Base-by-base conservation (phyloP, 2,888 invertebrate genomes). In the Callyntrura guangdongensis region DNA sequence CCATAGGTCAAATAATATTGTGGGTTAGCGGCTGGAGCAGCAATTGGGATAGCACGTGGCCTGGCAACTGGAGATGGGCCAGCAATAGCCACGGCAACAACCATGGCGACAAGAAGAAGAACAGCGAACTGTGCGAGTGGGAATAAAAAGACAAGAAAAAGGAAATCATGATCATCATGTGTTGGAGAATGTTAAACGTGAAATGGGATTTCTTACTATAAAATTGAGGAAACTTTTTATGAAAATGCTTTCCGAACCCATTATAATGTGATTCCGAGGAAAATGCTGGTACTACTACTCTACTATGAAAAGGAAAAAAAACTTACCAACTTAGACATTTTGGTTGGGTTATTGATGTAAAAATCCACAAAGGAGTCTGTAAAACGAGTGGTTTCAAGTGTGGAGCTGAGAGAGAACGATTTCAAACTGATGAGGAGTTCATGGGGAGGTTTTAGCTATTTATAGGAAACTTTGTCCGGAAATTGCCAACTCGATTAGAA, bases 311-410 rank as follows among this genome's bases (percentile, higher is more conserved):
- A 47, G 45, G 67, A 49, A 61, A 81, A 85, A 74, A 81, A 85
- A 74, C 86, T 86, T 86, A 86, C 86, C 77, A 86, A 79, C 61
- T 64, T 59, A 17, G 86, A 77, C 86, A 86, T 86, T 77, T 86
- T 86, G 61, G 6, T 79, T 86, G 64, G 86, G 79, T 74, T 86
- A 69, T 77, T 53, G 86, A 67, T 86, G 77, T 86, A 61, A 79
- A 64, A 86, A 49, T 45, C 45, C 77, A 86, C 74, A 20, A 53
- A 86, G 25, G 69, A 77, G 67, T 77, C 79, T 59, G n/a, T n/a
- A 86, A 36, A n/a, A 59, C n/a, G 14, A 77, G 77, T 77, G 77
- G 53, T 77, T 86, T 77, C 45, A 64, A 79, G 86, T 86, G 45
- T 79, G 36, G 20, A 17, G 36, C 79, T 47, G 72, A 8, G 74